These are phyloP conservation scores for Drosophila ohnishii DNA, from an alignment of 1,140 invertebrate species.

Conservation along the genomic window DNA sequence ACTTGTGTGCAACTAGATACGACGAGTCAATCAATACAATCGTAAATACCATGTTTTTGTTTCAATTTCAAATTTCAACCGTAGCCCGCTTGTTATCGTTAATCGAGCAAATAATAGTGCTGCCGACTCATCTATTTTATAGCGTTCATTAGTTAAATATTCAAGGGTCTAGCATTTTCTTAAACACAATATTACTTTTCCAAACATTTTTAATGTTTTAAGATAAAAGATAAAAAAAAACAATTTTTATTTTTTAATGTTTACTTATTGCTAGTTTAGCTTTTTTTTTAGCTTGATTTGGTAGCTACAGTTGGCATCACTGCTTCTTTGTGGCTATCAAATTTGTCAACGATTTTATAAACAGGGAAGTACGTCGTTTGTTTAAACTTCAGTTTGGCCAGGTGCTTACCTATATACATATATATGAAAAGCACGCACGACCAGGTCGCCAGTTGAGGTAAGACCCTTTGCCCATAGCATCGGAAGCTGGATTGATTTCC, in stretches of 20 bases:
- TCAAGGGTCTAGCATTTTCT: too few species aligned
- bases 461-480: slow-evolving; percentile 15
- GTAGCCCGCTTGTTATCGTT: slow-evolving; percentile 2
- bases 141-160: background rate
- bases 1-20: slow-evolving; percentile 58
- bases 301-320: background rate
- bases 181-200: background rate
- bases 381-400: slow-evolving; percentile 29
- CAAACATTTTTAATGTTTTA: background rate
- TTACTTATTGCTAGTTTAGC: background rate
- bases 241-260: background rate
- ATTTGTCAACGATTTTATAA: slow-evolving; percentile 36
- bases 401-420: slow-evolving; percentile 8
- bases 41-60: slow-evolving; percentile 17
- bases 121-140: background rate
- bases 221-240: background rate
- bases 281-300: background rate
- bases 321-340: slow-evolving; percentile 30
- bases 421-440: slow-evolving; percentile 33
- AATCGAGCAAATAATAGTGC: slow-evolving; percentile 2
- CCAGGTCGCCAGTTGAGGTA: slow-evolving; percentile 53
- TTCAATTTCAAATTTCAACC: slow-evolving; percentile 20
- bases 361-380: slow-evolving; percentile 32
- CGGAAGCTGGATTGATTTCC: slow-evolving; percentile 2
- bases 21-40: slow-evolving; percentile 47